Conservation (phyloP, 2,113 vertebrate species). For the Terrapene triunguis region DNA sequence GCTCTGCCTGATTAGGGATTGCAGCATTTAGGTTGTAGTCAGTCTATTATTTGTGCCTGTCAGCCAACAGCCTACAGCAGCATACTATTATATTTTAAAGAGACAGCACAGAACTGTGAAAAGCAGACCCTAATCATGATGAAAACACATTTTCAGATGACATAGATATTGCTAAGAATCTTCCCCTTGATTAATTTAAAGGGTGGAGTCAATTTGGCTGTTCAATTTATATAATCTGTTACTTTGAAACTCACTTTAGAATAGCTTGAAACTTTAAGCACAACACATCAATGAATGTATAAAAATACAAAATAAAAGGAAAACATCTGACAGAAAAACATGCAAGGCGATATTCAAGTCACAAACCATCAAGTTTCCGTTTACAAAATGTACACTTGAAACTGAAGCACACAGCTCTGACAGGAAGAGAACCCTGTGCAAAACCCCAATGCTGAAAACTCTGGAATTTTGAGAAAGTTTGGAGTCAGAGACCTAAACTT, state of each 20-base stretch:
- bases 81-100: not conserved
- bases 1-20: fast-evolving
- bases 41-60: not conserved
- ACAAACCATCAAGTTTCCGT: not conserved
- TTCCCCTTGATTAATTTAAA: conserved; percentile 61
- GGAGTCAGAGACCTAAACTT: not conserved
- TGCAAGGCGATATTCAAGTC: not conserved
- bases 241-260: conserved; percentile 52
- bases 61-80: not conserved
- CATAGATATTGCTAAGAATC: conserved; percentile 59
- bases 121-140: conserved; percentile 33
- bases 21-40: not conserved
- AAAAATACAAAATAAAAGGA: conserved; percentile 12
- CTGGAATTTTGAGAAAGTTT: not conserved
- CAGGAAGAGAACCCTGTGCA: not conserved
- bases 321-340: conserved; percentile 25
- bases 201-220: conserved; percentile 59
- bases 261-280: conserved; percentile 44
- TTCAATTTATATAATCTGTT: conserved; percentile 55
- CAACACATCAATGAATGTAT: not conserved
- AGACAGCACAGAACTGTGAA: not conserved
- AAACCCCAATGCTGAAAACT: not conserved
- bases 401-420: fast-evolving
- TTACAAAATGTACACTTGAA: not conserved
- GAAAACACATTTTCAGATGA: conserved; percentile 67